A percentile compares a stretch with the other conserved stretches of the same genome.
Conservation (phyloP, 2,888 invertebrate genomes). For the Eledone cirrhosa region DNA sequence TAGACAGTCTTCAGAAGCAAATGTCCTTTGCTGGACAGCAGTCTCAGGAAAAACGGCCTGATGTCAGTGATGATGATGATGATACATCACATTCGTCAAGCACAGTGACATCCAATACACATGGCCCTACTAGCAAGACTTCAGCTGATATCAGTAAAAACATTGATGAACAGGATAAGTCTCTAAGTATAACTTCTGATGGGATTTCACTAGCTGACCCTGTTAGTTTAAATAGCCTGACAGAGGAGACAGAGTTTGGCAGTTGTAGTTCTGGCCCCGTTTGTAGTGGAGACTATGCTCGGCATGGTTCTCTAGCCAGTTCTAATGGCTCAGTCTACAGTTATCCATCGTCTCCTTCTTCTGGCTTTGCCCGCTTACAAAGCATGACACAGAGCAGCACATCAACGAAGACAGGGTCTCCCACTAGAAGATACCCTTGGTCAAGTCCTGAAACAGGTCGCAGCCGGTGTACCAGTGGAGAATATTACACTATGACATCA, state of each 20-base stretch:
- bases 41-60: background rate
- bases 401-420: background rate
- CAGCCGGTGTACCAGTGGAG: constrained; percentile 15
- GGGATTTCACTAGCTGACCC: constrained; percentile 14
- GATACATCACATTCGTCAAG: background rate
- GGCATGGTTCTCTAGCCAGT: constrained; percentile 18
- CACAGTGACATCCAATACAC: background rate
- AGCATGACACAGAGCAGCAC: background rate
- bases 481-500: constrained; percentile 37
- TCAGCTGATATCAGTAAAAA: background rate
- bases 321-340: constrained; percentile 22
- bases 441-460: constrained; percentile 28
- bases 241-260: constrained; percentile 18
- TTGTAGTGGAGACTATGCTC: constrained; percentile 16
- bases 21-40: background rate
- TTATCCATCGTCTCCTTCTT: constrained; percentile 23
- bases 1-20: constrained; percentile 31
- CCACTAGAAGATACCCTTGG: constrained; percentile 19
- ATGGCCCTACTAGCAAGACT: constrained; percentile 6
- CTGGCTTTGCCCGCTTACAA: constrained; percentile 8
- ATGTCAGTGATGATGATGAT: background rate
- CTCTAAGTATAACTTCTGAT: constrained; percentile 1
- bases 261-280: constrained; percentile 9
- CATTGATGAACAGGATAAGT: background rate
- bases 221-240: constrained; percentile 9